Base-by-base conservation (phyloP, 2,797 vertebrate species). In the Pantherophis vulpinus region DNA sequence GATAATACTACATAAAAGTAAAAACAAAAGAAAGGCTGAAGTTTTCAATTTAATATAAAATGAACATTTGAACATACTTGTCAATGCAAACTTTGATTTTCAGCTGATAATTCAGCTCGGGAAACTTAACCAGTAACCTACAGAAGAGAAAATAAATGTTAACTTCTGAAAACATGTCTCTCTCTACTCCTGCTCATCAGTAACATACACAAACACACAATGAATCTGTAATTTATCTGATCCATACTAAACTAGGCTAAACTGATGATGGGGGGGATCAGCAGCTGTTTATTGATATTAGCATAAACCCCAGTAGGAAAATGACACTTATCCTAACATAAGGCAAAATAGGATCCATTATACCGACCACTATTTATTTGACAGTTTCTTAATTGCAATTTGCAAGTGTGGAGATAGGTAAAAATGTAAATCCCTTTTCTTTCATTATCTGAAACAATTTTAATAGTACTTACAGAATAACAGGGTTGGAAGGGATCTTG, bases 61-160 rank as follows among this genome's bases (percentile, higher is more conserved):
- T 2, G 32, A 6, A n/a, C 20, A 74, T 32, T 2, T 2, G 6
- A 51, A 98, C 99, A 98, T 97, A 99, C 99, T 99, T 99, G 98
- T 99, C 99, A 90, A 99, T 99, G 97, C 99, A 99, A 95, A 99
- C 99, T 99, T 99, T 99, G 94, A 99, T 99, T 98, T 99, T 99
- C 97, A 99, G 98, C 97, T 99, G 99, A 95, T 99, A 99, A 96
- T 99, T 99, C 96, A 99, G 98, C 96, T 99, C 99, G 4, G 99
- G 99, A 95, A 99, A 99, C 97, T 99, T 99, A 89, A 99, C 99
- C 96, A 99, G 97, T 97, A 99, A 98, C 97, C 99, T 99, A 96
- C 42, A 87, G 70, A 96, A 93, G 89, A 1, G 66, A 92, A 79
- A 29, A 60, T 70, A 92, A 0, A 0, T 0, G 3, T 74, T 60